Evolutionary conservation across 35 echinoderm and acorn worm species (phyloP), one percentile per base, ranked within the genome.

Genomic region (Ophioderma brevispina): DNA sequence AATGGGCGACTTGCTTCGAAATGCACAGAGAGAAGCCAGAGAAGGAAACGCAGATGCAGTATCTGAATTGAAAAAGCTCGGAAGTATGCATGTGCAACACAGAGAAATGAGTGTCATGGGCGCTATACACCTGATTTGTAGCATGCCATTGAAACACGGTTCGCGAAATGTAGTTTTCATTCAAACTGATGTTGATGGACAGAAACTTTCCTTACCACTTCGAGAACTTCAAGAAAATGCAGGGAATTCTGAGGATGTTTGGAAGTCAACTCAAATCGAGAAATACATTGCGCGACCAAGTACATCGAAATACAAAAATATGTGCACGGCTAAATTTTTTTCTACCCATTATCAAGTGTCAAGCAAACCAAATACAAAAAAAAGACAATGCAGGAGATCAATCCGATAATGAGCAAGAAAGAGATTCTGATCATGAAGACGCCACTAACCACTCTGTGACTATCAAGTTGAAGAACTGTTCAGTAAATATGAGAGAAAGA

Each of bases 1-100:
- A 89, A 96, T 92, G 90, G 84, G 94, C 32, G 32, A 38, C 30
- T 49, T 94, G n/a, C 55, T 97, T 25, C 36, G 75, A 35, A 55
- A 90, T 55, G 88, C 95, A 36, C 81, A 85, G 43, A 36, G 31
- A 86, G 93, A 94, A 84, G 86, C 76, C 36, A 75, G 55, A 33
- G 90, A 84, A 92, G 95, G 43, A 64, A 88, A 82, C 36, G 75
- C 37, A 84, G 77, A 75, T 19, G 77, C 81, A 77, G 81, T 32
- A 35, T 96, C 59, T 25, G 59, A 70, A 33, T 35, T 70, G 28
- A 70, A 40, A 89, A 86, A 86, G 10, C 79, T 64, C 35, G 94
- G 64, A 87, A 36, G 52, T 38, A 39, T 87, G 15, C 94, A 97
- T 79, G 39, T 94, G 77, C 76, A 90, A 76, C 93, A 52, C 64